Evolutionary conservation across 92 coral and sea anemone genomes (phyloP), one percentile per base, ranked within the genome.

Genomic region (Ricordea florida): DNA sequence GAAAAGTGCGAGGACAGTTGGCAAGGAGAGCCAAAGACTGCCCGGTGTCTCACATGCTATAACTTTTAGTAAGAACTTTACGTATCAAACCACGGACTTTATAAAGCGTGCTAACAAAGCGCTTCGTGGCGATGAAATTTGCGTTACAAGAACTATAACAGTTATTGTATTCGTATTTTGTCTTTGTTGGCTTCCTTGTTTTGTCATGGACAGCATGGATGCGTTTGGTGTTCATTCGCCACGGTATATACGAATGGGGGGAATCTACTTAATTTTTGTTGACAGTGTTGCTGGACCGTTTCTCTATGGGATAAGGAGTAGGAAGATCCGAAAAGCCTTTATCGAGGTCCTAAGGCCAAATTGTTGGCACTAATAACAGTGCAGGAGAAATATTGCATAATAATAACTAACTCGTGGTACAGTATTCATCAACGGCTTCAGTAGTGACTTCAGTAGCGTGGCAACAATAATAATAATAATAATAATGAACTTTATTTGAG

Each of bases 171-270:
- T 65, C 21, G 67, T 62, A 20, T 77, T 84, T 52, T 77, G 85
- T 14, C 15, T 61, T 60, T 76, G 89, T 31, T 84, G 84, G 89
- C 38, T 84, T 44, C 89, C 89, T 10, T 65, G 85, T 48, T 84
- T 64, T 30, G 3, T 84, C 66, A 78, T 79, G 80, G 89, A 84
- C 52, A 57, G 57, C 20, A 55, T 77, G 74, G 89, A 84, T 32
- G 58, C 85, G 24, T 32, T 32, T 17, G 59, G 64, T 16, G 35
- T 58, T 43, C 43, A 21, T 37, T 49, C 84, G 25, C 75, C 85
- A 35, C 77, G 89, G 43, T 25, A 29, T 14, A 42, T 82, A 4
- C 57, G 89, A 35, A 40, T 84, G 40, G 43, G 62, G 20, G 85
- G 89, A 27, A 84, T 84, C 45, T 84, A 78, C 65, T 67, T 66